Percentiles rank a stretch among this genome's conserved stretches.
These are phyloP conservation scores for Allacma fusca DNA, from an alignment of 2,888 invertebrate genomes.

Conservation along the genomic window DNA sequence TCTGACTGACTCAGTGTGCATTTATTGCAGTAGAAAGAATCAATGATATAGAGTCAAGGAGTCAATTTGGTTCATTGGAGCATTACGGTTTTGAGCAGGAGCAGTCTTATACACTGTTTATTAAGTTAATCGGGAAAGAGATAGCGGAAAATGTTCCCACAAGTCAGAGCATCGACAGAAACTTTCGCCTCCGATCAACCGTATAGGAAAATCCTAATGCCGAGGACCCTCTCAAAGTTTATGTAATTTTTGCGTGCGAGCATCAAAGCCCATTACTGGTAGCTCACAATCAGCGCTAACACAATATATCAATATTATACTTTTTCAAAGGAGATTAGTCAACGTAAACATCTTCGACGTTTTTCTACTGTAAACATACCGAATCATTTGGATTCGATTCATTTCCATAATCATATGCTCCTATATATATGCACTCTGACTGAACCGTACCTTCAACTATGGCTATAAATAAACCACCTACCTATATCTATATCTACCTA, in stretches of 20 bases:
- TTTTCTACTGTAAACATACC: neutral
- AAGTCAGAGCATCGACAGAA: neutral
- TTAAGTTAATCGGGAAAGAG: conserved; percentile 3
- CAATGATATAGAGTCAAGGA: neutral
- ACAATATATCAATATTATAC: too few species aligned
- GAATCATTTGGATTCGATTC: too few species aligned
- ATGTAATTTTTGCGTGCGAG: conserved; percentile 3
- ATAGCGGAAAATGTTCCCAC: conserved; percentile 33
- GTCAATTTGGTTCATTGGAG: conserved; percentile 17
- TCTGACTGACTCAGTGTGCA: too few species aligned
- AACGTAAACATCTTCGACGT: neutral
- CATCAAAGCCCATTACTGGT: neutral
- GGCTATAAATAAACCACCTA: too few species aligned
- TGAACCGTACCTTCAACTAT: too few species aligned
- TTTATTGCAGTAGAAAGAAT: neutral
- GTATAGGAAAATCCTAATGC: conserved; percentile 5
- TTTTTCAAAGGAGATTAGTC: neutral
- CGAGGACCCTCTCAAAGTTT: neutral
- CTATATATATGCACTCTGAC: neutral
- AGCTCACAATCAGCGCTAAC: too few species aligned
- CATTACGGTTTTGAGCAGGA: conserved; percentile 21
- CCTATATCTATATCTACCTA: too few species aligned
- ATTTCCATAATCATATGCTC: neutral
- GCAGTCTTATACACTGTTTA: neutral
- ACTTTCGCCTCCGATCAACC: conserved; percentile 39